Conservation (phyloP, 1,140 invertebrate species). For the Leucophenga varia region DNA sequence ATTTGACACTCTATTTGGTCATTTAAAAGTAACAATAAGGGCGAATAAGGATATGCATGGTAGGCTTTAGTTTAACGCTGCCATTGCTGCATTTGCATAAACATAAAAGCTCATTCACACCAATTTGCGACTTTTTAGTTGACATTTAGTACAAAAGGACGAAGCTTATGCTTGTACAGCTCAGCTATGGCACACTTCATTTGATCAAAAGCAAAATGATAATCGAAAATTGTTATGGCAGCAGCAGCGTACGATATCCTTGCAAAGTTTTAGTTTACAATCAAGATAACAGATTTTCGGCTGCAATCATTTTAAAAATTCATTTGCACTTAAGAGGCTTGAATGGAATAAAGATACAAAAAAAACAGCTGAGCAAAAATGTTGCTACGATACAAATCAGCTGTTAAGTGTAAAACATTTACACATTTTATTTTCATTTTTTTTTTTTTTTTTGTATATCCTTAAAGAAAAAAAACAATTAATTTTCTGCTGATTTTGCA, state of each 20-base stretch:
- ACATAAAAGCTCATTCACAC: conserved; percentile 54
- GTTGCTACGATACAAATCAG: conserved; percentile 20
- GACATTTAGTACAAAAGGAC: conserved; percentile 37
- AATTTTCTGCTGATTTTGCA: conserved; percentile 43
- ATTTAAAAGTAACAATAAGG: no score
- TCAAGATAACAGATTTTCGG: no score
- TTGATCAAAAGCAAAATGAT: no score
- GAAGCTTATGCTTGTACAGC: conserved; percentile 5
- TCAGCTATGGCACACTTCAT: conserved; percentile 37
- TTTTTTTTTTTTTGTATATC: background rate
- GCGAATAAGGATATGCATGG: no score
- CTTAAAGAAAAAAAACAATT: background rate
- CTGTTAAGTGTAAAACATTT: conserved; percentile 35
- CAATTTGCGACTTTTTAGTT: conserved; percentile 53
- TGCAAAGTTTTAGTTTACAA: no score
- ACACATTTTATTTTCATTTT: background rate
- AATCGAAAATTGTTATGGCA: conserved; percentile 11
- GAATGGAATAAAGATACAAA: no score
- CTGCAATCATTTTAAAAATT: no score
- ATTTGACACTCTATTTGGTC: no score
- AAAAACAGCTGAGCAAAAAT: no score
- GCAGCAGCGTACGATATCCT: no score
- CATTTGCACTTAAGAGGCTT: no score
- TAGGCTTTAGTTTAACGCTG: background rate
- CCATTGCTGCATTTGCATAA: conserved; percentile 36